Percentiles rank a stretch among this genome's conserved stretches.
These are phyloP conservation scores for Campaea margaritaria DNA, from an alignment of 2,888 invertebrate species.

Conservation along the genomic window DNA sequence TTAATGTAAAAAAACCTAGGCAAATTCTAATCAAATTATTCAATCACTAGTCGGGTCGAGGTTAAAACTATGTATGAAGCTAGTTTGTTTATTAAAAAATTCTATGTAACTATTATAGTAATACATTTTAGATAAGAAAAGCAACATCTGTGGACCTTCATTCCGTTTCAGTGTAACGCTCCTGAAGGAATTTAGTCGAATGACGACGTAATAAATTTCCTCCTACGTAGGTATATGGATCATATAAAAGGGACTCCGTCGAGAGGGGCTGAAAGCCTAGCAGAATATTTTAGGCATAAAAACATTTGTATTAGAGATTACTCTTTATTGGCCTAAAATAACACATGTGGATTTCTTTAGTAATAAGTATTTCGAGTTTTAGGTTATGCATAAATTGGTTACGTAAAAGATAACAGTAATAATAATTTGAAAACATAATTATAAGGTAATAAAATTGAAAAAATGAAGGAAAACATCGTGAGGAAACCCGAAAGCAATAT, in stretches of 20 bases:
- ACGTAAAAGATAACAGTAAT: neutral
- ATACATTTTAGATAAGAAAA: constrained; percentile 44
- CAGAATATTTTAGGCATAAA: constrained; percentile 32
- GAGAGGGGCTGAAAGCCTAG: constrained; percentile 30
- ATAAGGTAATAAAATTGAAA: too few species aligned
- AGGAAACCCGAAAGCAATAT: too few species aligned
- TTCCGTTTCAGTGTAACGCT: constrained; percentile 65
- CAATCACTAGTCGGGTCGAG: too few species aligned
- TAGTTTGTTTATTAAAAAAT: too few species aligned
- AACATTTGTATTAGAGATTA: constrained; percentile 26
- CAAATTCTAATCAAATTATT: too few species aligned
- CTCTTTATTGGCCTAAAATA: constrained; percentile 13
- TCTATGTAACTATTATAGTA: too few species aligned
- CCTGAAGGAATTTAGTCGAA: constrained; percentile 69
- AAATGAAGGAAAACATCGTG: too few species aligned
- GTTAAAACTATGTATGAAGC: too few species aligned
- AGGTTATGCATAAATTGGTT: neutral
- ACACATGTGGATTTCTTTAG: neutral
- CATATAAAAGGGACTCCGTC: constrained; percentile 62
- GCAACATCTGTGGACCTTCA: constrained; percentile 69
- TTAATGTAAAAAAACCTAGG: too few species aligned
- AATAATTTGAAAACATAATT: too few species aligned
- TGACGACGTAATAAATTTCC: constrained; percentile 71
- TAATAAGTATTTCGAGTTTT: neutral
- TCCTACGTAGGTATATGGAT: constrained; percentile 64